Evolutionary conservation across 2,797 vertebrate genomes (phyloP).

Genomic region (Galago senegalensis): DNA sequence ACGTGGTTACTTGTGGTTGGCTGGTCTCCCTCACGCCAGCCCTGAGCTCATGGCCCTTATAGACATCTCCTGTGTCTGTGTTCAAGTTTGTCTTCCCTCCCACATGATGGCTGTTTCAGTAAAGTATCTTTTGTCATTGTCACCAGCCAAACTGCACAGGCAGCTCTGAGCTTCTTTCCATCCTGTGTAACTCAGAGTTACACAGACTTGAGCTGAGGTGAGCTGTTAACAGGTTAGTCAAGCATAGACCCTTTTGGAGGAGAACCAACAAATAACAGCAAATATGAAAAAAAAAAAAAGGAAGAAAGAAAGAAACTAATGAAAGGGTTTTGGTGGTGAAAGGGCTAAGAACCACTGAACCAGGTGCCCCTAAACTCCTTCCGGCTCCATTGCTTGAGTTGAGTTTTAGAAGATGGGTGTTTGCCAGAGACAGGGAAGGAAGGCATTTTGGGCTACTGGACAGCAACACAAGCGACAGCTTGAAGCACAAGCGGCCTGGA

Average conservation of each 20-base stretch:
- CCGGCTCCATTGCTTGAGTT: not conserved
- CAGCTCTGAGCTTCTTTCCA: not conserved
- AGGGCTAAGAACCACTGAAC: not conserved
- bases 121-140: not conserved
- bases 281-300: not conserved
- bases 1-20: not conserved
- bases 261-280: constrained; percentile 70
- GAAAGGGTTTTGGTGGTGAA: not conserved
- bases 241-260: not conserved
- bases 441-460: not conserved
- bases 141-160: not conserved
- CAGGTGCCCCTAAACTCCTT: not conserved
- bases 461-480: not conserved
- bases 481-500: not conserved
- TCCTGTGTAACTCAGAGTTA: too few relatives aligned
- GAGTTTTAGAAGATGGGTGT: not conserved
- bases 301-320: not conserved
- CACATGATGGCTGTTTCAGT: rapidly evolving
- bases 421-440: not conserved
- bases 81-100: not conserved
- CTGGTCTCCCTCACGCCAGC: rapidly evolving
- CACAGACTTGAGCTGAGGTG: not conserved
- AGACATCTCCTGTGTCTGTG: not conserved
- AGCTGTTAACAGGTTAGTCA: not conserved
- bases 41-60: not conserved